Evolutionary conservation across 2,113 vertebrate genomes (phyloP), one percentile per base, ranked within the genome.

Genomic region (Abramis brama): DNA sequence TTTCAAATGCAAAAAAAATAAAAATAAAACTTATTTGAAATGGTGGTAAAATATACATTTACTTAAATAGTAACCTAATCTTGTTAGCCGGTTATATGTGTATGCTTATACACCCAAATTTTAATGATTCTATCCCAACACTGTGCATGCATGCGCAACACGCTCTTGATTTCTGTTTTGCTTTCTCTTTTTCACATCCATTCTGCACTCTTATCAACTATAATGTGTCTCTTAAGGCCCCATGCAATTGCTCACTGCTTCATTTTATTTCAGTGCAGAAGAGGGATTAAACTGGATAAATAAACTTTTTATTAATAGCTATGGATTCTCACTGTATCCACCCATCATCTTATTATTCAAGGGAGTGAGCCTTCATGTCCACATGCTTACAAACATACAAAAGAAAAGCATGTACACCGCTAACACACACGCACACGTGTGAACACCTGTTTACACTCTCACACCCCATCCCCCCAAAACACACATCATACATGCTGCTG

Each of bases 401-500:
- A 50, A 47, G 59, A 80, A 81, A 11, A 60, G 21, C 76, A 13
- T 66, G 21, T 36, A 79, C 50, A 43, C 10, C 8, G 0, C 52
- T 23, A 19, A 25, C 68, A 70, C 47, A 74, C 57, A 62, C 57
- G 17, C 85, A 33, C 71, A 76, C 62, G 33, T 43, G 68, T 27
- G 71, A 59, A 82, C 71, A 57, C 62, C 70, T 83, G 83, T 57
- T 79, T 36, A 76, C 21, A 86, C 68, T 36, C 45, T 27, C 85
- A 75, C 36, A 74, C 77, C 21, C 87, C 75, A 68, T 64, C 76
- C 77, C 55, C 78, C 76, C 62, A 77, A 71, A 80, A 82, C 82
- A 85, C 81, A 68, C 66, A 81, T 47, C 70, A 86, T 86, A 75
- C 79, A 85, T 33, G 15, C 71, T 59, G 71, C 80, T 82, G 88